These are phyloP conservation scores for Encarsia formosa DNA, from an alignment of 2,888 invertebrate genomes.

Conservation along the genomic window DNA sequence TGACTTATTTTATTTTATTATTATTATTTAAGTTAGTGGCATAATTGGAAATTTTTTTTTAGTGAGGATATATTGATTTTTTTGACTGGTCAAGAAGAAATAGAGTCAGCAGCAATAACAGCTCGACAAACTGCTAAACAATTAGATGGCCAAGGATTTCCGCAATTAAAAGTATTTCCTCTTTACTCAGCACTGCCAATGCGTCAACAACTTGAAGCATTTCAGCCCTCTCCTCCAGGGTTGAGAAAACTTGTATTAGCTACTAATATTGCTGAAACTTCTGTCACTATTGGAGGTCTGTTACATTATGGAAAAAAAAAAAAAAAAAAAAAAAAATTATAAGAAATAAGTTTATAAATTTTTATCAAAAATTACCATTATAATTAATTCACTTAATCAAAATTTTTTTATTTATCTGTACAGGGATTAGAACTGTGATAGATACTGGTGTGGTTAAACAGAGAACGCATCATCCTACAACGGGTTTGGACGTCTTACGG, in stretches of 20 bases:
- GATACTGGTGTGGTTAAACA: slow-evolving; percentile 91
- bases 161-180: slow-evolving; percentile 74
- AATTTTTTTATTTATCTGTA: neutral
- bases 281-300: slow-evolving; percentile 82
- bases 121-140: slow-evolving; percentile 70
- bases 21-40: no score
- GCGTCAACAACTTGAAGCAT: slow-evolving; percentile 82
- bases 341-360: no score
- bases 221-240: slow-evolving; percentile 67
- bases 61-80: slow-evolving; percentile 90
- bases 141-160: slow-evolving; percentile 57
- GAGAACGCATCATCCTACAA: slow-evolving; percentile 73
- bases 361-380: no score
- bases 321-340: no score
- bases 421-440: slow-evolving; percentile 82
- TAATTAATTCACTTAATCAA: neutral
- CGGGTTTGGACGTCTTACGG: slow-evolving; percentile 78
- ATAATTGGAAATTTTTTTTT: slow-evolving; percentile 47
- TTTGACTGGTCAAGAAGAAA: slow-evolving; percentile 95
- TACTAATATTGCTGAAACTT: slow-evolving; percentile 98
- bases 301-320: no score
- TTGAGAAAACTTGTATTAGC: slow-evolving; percentile 88
- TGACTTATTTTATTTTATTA: slow-evolving; percentile 5
- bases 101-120: slow-evolving; percentile 76
- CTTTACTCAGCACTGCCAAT: slow-evolving; percentile 89